Conservation (phyloP, 2,888 invertebrate genomes). For the Ectemnius cavifrons region DNA sequence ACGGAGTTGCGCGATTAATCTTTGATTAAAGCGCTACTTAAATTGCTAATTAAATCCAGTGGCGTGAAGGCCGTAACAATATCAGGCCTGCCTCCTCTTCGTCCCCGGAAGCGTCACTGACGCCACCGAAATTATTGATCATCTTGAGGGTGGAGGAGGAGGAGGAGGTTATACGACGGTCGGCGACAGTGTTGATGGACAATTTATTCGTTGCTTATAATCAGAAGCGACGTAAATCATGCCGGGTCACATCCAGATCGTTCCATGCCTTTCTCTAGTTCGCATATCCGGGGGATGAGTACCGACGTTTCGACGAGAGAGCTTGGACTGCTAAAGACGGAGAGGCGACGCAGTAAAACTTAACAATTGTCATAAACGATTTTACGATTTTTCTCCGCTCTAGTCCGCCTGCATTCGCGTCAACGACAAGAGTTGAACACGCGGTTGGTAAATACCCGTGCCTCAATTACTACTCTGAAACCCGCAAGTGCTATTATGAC, state of each 20-base stretch:
- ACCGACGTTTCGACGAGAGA: not conserved
- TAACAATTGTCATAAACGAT: conserved; percentile 38
- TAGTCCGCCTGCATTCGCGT: too few relatives aligned
- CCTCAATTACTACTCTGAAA: not conserved
- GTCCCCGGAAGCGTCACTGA: not conserved
- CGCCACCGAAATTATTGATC: conserved; percentile 1
- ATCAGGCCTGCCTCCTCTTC: too few relatives aligned
- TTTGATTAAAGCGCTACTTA: not conserved
- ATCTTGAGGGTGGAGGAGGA: not conserved
- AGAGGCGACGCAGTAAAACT: conserved; percentile 23
- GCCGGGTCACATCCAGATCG: conserved; percentile 23
- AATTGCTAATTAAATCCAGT: conserved; percentile 4
- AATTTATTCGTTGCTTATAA: conserved; percentile 20
- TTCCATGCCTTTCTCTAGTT: not conserved
- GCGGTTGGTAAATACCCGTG: not conserved
- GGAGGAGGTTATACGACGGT: not conserved
- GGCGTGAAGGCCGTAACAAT: not conserved
- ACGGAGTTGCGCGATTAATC: not conserved
- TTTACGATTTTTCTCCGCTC: conserved; percentile 1
- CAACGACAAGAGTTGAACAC: not conserved
- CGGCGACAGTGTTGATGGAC: not conserved
- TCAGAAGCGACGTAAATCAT: conserved; percentile 32
- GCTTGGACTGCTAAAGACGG: not conserved
- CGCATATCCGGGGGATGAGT: not conserved
- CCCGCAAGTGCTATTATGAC: not conserved